A percentile compares a stretch with the other conserved stretches of the same genome.
phyloP scores from a whole-genome alignment of 2,113 vertebrate genomes.

The Corythornis madagascariensis region DNA sequence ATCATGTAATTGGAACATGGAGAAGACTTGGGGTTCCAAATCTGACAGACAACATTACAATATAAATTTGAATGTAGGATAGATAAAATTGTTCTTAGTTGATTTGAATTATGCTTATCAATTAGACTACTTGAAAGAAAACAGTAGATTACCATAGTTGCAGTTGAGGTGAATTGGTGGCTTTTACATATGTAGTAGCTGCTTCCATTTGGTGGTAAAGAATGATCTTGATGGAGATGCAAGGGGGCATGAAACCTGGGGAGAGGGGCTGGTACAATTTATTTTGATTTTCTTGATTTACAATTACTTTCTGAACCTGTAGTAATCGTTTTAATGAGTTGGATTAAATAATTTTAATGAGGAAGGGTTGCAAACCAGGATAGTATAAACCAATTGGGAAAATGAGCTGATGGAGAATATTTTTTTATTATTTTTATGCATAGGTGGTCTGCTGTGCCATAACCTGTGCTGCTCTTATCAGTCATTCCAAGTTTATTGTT shows the following conservation, averaged over 20 bases:
- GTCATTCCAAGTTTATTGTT: neutral
- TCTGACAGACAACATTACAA: neutral
- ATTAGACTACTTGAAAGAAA: neutral
- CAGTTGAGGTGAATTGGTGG: neutral
- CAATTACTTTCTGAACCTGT: neutral
- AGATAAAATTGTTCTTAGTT: neutral
- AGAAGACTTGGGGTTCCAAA: neutral
- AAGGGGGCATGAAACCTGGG: neutral
- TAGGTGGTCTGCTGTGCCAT: neutral
- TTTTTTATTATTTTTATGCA: neutral
- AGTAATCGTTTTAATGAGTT: neutral
- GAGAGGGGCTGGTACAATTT: neutral
- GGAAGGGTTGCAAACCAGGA: neutral
- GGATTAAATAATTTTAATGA: neutral
- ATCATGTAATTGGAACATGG: neutral
- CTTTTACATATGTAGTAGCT: neutral
- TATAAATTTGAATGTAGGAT: neutral
- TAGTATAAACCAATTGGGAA: neutral
- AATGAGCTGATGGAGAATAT: neutral
- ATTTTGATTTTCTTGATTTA: neutral
- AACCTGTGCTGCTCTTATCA: neutral
- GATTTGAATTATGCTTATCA: neutral
- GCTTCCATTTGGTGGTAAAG: neutral
- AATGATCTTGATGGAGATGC: neutral
- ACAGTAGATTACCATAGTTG: neutral